Percentiles rank a stretch among this genome's conserved stretches.
These are phyloP conservation scores for Bergia puertoricense DNA, from an alignment of 92 coral and sea anemone genomes.

Conservation along the genomic window DNA sequence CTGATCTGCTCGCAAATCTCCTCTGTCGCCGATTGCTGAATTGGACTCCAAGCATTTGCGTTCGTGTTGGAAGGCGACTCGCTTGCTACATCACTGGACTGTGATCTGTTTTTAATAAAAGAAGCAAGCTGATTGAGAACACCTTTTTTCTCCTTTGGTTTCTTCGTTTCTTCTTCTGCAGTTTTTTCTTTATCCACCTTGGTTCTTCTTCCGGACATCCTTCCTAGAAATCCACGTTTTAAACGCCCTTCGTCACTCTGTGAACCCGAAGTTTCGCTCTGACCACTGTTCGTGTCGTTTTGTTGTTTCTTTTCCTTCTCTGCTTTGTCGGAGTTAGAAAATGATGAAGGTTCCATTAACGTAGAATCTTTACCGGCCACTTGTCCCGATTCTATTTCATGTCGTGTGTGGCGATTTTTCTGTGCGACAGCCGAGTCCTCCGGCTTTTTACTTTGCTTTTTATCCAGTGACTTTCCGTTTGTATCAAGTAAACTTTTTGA, in stretches of 20 bases:
- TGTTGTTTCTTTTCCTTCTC: slow-evolving; percentile 20
- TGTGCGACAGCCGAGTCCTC: neutral
- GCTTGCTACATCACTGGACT: slow-evolving; percentile 30
- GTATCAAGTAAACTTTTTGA: slow-evolving; percentile 3
- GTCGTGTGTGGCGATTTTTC: neutral
- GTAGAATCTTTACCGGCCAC: slow-evolving; percentile 4
- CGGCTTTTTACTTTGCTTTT: neutral
- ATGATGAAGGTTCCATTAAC: neutral
- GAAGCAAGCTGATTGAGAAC: slow-evolving; percentile 71
- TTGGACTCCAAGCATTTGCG: neutral
- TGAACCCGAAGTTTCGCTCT: slow-evolving; percentile 12
- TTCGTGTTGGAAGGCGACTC: slow-evolving; percentile 17
- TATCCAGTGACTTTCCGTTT: neutral
- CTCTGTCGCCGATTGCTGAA: slow-evolving; percentile 19
- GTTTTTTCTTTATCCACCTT: slow-evolving; percentile 43
- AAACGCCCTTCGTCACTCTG: slow-evolving; percentile 38
- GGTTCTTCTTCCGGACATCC: slow-evolving; percentile 20
- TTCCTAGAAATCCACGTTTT: slow-evolving; percentile 35
- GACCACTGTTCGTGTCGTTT: slow-evolving; percentile 1
- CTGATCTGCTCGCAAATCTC: slow-evolving; percentile 34
- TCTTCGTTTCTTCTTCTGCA: slow-evolving; percentile 42
- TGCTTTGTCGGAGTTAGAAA: neutral
- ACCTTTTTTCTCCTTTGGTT: slow-evolving; percentile 64
- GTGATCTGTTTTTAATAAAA: slow-evolving; percentile 69
- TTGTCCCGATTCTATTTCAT: neutral